Percentiles rank a stretch among this genome's conserved stretches.
phyloP scores from a whole-genome alignment of 1,140 invertebrate species.

The Eriosoma lanigerum region DNA sequence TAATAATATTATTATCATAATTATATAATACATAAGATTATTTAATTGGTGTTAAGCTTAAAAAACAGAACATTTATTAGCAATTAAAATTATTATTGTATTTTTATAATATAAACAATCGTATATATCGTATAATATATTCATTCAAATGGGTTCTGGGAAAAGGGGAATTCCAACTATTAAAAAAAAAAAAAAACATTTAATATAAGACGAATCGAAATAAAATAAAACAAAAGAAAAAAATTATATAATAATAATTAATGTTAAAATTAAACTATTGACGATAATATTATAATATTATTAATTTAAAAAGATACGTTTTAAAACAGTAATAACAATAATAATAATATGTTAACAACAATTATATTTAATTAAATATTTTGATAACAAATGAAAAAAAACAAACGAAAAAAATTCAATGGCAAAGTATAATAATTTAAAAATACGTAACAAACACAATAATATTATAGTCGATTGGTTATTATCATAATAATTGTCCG shows the following conservation, averaged over 20 bases:
- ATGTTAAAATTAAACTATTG: constrained; percentile 47
- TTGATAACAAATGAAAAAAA: constrained; percentile 50
- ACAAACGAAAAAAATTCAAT: constrained; percentile 44
- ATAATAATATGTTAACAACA: constrained; percentile 38
- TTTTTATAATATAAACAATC: constrained; percentile 13
- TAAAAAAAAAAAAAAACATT: constrained; percentile 12
- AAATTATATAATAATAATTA: constrained; percentile 19
- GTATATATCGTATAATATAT: background rate
- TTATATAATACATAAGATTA: background rate
- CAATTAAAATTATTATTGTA: constrained; percentile 8
- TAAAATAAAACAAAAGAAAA: constrained; percentile 10
- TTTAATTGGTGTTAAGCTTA: constrained; percentile 30
- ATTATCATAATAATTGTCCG: constrained; percentile 44
- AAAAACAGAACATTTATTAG: constrained; percentile 25
- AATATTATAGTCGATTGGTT: constrained; percentile 32
- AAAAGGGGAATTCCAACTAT: background rate
- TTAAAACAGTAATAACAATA: constrained; percentile 45
- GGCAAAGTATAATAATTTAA: constrained; percentile 48
- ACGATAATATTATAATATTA: constrained; percentile 43
- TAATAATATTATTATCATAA: background rate
- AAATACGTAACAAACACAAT: constrained; percentile 50
- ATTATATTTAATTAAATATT: constrained; percentile 50
- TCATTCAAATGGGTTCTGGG: background rate
- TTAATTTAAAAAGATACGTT: constrained; percentile 48
- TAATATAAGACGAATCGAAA: background rate